A percentile compares a stretch with the other conserved stretches of the same genome.
These are phyloP conservation scores for Cephalopterus ornatus DNA, from an alignment of 2,113 vertebrate species.

Conservation along the genomic window DNA sequence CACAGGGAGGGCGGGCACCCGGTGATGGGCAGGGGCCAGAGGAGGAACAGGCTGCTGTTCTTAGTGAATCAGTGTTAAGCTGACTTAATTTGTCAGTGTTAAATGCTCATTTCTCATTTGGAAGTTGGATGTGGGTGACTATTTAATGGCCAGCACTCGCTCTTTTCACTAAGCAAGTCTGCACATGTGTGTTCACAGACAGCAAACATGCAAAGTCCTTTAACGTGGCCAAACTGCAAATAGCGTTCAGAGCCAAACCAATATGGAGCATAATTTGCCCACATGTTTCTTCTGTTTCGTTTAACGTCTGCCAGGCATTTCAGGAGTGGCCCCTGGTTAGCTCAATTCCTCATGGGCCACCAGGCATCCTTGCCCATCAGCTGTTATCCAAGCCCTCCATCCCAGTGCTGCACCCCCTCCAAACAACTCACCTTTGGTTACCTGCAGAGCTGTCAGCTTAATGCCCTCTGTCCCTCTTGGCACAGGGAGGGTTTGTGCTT, in stretches of 20 bases:
- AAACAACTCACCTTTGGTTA: not conserved
- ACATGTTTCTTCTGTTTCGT: not conserved
- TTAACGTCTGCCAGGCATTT: not conserved
- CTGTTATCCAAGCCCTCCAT: not conserved
- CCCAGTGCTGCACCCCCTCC: not conserved
- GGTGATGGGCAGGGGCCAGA: not conserved
- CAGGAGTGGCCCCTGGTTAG: not conserved
- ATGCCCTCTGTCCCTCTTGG: rapidly evolving
- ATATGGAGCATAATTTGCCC: not conserved
- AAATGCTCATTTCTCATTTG: not conserved
- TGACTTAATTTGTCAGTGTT: not conserved
- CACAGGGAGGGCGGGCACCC: rapidly evolving
- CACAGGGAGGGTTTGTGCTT: not conserved
- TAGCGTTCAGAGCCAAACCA: not conserved
- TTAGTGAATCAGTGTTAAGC: not conserved
- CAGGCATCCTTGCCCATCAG: not conserved
- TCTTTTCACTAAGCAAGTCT: not conserved
- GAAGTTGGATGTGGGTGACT: not conserved
- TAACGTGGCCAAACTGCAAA: not conserved
- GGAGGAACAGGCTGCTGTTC: not conserved
- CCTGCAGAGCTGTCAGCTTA: not conserved
- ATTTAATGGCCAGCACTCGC: not conserved
- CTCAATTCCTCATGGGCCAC: not conserved
- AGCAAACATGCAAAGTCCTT: not conserved
- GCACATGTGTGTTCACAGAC: not conserved